Base-by-base conservation (phyloP, 37 sponge, comb jelly and placozoan species). In the Chondrosia reniformis region DNA sequence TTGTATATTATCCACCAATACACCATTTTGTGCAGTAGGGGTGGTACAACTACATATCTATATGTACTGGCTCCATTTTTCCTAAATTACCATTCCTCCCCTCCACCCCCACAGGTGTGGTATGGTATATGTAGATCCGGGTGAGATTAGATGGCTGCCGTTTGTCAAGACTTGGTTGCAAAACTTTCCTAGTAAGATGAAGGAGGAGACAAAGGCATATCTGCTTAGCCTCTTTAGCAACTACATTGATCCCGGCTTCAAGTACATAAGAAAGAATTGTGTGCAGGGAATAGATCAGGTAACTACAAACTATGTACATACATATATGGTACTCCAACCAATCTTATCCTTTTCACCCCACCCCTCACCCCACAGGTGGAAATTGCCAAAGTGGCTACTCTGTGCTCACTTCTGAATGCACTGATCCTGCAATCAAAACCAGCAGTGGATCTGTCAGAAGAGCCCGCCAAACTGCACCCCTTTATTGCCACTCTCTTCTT, bases 81-180 rank as follows among this genome's bases (percentile, higher is more conserved):
- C n/a, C n/a, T n/a, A n/a, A n/a, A n/a, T n/a, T n/a, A n/a, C n/a
- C n/a, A n/a, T n/a, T 49, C 15, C 15, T 49, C 15, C 15, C 52
- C 15, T 49, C 52, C 28, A 25, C n/a, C 61, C 17, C 6, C 61
- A 30, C 66, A 88, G 95, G 32, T 97, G 99, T 85, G 99, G 99
- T 43, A 97, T 97, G 99, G 99, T 97, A 75, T 97, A 90, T 74
- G 76, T 97, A 52, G 99, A 97, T 62, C 94, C 96, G 6, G 82
- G 49, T 0, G 99, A 92, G 45, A 74, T 97, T 33, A 82, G 83
- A 37, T 97, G 99, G 99, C 80, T 56, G 55, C 99, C 99, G 0
- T 87, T 75, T 43, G 81, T 97, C 12, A 78, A 73, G 43, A 94
- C 99, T 0, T 97, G 99, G 99, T 49, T 97, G 42, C 63, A 84